Evolutionary conservation across 2,113 vertebrate species (phyloP).

Genomic region (Anhinga rufa): DNA sequence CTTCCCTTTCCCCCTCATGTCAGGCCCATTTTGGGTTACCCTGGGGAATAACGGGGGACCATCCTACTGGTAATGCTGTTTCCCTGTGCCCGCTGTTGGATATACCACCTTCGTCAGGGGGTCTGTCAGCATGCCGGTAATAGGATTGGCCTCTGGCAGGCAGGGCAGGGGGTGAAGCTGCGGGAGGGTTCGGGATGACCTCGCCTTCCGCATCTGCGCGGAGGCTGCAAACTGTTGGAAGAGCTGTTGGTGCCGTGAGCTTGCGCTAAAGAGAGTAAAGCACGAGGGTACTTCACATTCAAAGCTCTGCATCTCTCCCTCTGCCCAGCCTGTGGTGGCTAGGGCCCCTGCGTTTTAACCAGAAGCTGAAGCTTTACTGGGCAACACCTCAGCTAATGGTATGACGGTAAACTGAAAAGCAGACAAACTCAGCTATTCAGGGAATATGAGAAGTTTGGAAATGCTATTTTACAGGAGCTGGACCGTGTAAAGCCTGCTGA

Average conservation of each 20-base stretch:
- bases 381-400: not conserved
- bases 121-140: not conserved
- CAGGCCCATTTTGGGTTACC: not conserved
- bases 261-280: not conserved
- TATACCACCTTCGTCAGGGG: not conserved
- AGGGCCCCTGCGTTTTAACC: not conserved
- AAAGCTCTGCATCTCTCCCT: not conserved
- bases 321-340: accelerated
- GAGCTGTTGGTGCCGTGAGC: not conserved
- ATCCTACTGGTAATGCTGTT: not conserved
- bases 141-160: not conserved
- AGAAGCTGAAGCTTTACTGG: not conserved
- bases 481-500: not conserved
- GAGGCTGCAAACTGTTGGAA: not conserved
- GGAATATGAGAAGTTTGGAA: not conserved
- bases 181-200: not conserved
- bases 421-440: not conserved
- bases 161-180: not conserved
- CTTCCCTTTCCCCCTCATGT: not conserved
- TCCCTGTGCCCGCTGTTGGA: not conserved
- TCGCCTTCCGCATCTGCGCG: not conserved
- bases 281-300: not conserved
- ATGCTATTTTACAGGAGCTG: not conserved
- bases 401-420: not conserved
- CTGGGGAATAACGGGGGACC: not conserved